These are phyloP conservation scores for Atherix ibis DNA, from an alignment of 2,888 invertebrate species.

Conservation along the genomic window DNA sequence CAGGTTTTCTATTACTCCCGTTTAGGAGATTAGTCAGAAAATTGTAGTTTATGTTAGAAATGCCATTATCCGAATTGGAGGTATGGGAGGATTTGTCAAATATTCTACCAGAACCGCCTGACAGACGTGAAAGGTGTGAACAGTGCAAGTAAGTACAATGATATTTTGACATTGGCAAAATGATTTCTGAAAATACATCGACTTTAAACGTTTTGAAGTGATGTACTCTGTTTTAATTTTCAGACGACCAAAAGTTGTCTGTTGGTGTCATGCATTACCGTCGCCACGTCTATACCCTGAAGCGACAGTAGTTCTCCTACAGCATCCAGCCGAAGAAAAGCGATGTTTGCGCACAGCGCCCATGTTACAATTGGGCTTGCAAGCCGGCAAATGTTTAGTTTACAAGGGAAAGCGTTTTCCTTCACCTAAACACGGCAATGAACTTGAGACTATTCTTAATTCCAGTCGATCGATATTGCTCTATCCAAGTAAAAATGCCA, in stretches of 20 bases:
- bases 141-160: slow-evolving; percentile 52
- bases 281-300: slow-evolving; percentile 46
- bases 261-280: slow-evolving; percentile 79
- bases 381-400: slow-evolving; percentile 53
- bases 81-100: slow-evolving; percentile 57
- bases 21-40: too few relatives aligned
- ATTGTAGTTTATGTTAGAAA: too few relatives aligned
- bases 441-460: slow-evolving; percentile 46
- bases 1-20: too few relatives aligned
- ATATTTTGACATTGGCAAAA: background rate
- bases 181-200: background rate
- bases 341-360: slow-evolving; percentile 77
- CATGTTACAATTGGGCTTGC: slow-evolving; percentile 67
- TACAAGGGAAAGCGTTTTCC: slow-evolving; percentile 68
- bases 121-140: slow-evolving; percentile 47
- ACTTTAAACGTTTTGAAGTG: background rate
- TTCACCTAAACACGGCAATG: slow-evolving; percentile 42
- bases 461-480: slow-evolving; percentile 45
- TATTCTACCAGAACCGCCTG: slow-evolving; percentile 61
- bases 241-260: slow-evolving; percentile 72
- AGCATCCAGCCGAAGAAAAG: slow-evolving; percentile 88
- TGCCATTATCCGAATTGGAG: too few relatives aligned
- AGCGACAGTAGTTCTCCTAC: slow-evolving; percentile 64
- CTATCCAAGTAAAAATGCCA: slow-evolving; percentile 63
- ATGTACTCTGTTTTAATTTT: too few relatives aligned